Conservation (phyloP, 2,888 invertebrate species). For the Slavum lentiscoides region DNA sequence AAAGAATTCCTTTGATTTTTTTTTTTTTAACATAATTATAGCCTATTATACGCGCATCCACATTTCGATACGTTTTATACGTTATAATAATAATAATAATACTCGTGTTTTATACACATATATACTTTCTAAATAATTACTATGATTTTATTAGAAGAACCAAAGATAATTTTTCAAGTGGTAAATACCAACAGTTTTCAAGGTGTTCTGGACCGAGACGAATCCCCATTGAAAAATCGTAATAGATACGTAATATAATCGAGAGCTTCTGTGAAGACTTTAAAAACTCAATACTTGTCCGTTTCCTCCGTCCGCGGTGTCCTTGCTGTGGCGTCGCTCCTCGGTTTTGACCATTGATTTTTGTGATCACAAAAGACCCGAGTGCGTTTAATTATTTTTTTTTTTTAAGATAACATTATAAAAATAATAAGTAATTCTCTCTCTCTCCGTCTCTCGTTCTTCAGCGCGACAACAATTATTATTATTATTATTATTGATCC, state of each 20-base stretch:
- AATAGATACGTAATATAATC: conserved; percentile 4
- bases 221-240: conserved; percentile 18
- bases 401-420: neutral
- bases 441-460: neutral
- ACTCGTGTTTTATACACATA: too few relatives aligned
- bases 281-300: neutral
- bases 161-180: conserved; percentile 3
- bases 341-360: conserved; percentile 7
- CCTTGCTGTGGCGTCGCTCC: conserved; percentile 34
- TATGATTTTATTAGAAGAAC: conserved; percentile 6
- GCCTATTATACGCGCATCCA: neutral
- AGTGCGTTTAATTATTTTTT: conserved; percentile 22
- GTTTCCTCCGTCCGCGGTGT: neutral
- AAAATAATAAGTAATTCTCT: neutral
- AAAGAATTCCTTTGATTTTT: conserved; percentile 17
- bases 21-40: conserved; percentile 19
- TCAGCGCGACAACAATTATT: conserved; percentile 17
- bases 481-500: conserved; percentile 9
- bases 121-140: conserved; percentile 39
- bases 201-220: conserved; percentile 14
- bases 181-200: conserved; percentile 12
- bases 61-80: conserved; percentile 1
- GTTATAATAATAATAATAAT: neutral
- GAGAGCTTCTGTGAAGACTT: conserved; percentile 31
- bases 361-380: conserved; percentile 16